These are phyloP conservation scores for Cerceris ruficornis DNA, from an alignment of 2,888 invertebrate species.

Conservation along the genomic window DNA sequence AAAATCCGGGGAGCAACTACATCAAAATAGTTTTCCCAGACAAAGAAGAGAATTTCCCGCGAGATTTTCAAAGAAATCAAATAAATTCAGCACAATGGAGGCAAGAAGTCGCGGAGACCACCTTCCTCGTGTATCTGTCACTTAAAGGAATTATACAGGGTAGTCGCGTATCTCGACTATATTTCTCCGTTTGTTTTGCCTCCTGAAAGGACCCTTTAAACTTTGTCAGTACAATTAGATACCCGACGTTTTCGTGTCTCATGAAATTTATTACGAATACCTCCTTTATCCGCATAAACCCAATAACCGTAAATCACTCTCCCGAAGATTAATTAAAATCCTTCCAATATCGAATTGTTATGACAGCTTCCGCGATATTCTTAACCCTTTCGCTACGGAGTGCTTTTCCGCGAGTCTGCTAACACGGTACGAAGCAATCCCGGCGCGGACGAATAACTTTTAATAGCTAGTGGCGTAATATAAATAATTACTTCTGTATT, in stretches of 20 bases:
- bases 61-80: constrained; percentile 29
- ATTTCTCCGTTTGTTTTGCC: constrained; percentile 20
- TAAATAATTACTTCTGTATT: no score
- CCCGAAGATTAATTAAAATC: no score
- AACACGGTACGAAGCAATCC: no score
- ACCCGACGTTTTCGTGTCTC: not conserved
- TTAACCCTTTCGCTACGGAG: no score
- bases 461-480: no score
- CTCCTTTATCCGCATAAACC: no score
- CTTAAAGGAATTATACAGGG: constrained; percentile 24
- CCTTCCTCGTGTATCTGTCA: constrained; percentile 30
- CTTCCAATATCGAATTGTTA: no score
- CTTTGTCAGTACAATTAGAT: not conserved
- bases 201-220: not conserved
- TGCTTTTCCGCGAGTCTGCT: no score
- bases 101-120: constrained; percentile 25
- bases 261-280: not conserved
- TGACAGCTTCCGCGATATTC: no score
- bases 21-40: not conserved
- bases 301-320: no score
- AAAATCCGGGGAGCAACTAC: not conserved
- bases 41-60: not conserved
- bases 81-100: constrained; percentile 34
- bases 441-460: no score
- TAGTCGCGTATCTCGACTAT: constrained; percentile 25